Conservation (phyloP, 1,140 invertebrate species). For the Drosophila sucinea region DNA sequence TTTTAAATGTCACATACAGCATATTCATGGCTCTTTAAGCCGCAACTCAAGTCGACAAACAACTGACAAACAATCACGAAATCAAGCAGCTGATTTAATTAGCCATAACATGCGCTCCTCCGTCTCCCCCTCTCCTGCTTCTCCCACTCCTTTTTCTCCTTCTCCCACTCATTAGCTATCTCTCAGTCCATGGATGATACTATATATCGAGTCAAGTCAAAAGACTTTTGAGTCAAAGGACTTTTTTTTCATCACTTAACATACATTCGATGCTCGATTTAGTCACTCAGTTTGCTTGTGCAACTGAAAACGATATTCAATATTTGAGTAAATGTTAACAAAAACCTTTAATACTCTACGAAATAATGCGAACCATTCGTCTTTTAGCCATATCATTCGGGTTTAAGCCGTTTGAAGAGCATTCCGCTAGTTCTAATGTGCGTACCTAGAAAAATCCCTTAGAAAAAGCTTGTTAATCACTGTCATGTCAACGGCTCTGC, state of each 20-base stretch:
- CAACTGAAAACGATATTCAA: no score
- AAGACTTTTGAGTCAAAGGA: neutral
- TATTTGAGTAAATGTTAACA: no score
- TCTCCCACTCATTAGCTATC: neutral
- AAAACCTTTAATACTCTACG: no score
- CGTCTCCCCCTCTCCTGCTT: no score
- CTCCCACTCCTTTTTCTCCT: neutral
- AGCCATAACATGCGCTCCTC: slow-evolving; percentile 3
- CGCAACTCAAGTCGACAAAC: slow-evolving; percentile 15
- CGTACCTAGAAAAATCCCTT: neutral
- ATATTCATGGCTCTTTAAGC: slow-evolving; percentile 28
- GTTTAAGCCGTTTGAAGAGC: neutral
- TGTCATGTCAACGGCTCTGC: slow-evolving; percentile 28
- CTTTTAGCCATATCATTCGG: neutral
- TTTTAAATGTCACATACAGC: slow-evolving; percentile 10
- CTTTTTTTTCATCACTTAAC: neutral
- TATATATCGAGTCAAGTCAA: neutral
- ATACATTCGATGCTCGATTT: neutral
- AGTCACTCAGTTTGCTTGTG: neutral
- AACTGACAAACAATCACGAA: slow-evolving; percentile 33
- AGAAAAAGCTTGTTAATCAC: slow-evolving; percentile 40
- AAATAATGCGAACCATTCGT: no score
- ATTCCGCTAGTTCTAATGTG: neutral
- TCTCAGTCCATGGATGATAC: neutral
- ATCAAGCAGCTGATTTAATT: slow-evolving; percentile 53